phyloP scores from a whole-genome alignment of 1,140 invertebrate species.

The Lepidotrigona ventralis region DNA sequence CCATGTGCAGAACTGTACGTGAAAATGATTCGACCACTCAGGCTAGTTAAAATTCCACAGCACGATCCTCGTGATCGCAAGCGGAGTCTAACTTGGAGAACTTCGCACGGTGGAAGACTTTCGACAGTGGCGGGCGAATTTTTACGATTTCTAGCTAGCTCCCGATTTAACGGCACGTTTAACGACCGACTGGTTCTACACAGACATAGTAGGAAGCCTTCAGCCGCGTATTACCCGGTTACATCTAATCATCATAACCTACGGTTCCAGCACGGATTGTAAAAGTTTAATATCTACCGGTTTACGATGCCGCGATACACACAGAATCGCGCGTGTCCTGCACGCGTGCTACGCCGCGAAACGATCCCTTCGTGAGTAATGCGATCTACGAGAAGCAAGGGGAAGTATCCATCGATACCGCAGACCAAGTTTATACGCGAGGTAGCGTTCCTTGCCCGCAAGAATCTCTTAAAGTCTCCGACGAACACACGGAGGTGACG shows the following conservation, averaged over 20 bases:
- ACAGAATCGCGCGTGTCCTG: conserved; percentile 27
- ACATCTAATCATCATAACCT: conserved; percentile 81
- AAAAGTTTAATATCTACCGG: conserved; percentile 79
- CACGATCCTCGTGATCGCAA: conserved; percentile 11
- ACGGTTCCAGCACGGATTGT: conserved; percentile 74
- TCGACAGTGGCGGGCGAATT: conserved; percentile 27
- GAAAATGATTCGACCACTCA: neutral
- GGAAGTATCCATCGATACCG: neutral
- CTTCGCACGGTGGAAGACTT: conserved; percentile 3
- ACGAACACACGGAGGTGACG: no score
- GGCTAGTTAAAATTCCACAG: conserved; percentile 30
- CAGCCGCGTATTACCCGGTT: conserved; percentile 76
- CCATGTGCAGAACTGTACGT: neutral
- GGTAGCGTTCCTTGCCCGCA: neutral
- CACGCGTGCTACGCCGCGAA: conserved; percentile 16
- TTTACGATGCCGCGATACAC: conserved; percentile 77
- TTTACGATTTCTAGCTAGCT: conserved; percentile 75
- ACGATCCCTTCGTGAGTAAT: conserved; percentile 24
- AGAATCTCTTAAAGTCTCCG: neutral
- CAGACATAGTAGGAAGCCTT: conserved; percentile 58
- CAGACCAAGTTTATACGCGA: neutral
- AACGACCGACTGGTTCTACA: conserved; percentile 68
- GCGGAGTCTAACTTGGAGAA: neutral
- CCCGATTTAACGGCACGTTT: conserved; percentile 78
- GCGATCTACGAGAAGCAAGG: conserved; percentile 29